Evolutionary conservation across 23 tunicate genomes (phyloP), one percentile per base, ranked within the genome.

Genomic region (Trididemnum miniatum): DNA sequence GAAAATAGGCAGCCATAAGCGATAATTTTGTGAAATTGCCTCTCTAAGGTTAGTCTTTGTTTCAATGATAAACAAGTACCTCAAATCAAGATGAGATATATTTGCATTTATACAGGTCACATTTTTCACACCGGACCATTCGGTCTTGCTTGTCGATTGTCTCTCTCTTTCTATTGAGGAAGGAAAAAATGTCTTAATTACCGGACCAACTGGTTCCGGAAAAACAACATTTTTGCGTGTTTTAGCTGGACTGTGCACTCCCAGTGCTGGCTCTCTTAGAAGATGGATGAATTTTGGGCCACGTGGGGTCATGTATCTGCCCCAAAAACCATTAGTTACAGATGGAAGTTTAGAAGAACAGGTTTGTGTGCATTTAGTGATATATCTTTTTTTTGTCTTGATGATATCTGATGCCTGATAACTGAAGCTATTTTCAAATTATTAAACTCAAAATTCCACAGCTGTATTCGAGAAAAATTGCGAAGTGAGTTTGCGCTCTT

Each of bases 191-290:
- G 29, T 93, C 4, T 83, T 93, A 0, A 57, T 93, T 1, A 88
- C 93, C 26, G 98, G 98, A 2, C 52, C 76, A 38, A 93, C 92
- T 25, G 98, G 98, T 30, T 35, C 72, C 69, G 98, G 98, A 26
- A 93, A 93, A 72, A 84, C 98, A 1, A 89, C 98, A 12, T 85
- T 93, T 39, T 62, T 93, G 20, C 65, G 98, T 20, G 59, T 93
- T 34, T 34, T 93, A 34, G 92, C 87, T 51, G 80, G 80, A 18
- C 34, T 93, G 26, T 93, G 89, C 86, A 38, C 71, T 20, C 86
- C 87, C 51, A 33, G 33, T 28, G 22, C 24, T 32, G 98, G 98
- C 20, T 12, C 35, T 51, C 71, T 93, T 2, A 65, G 88, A 40
- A 77, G 51, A 39, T 69, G 36, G 12, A 71, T 86, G 34, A 37